Base-by-base conservation (phyloP, 2,797 vertebrate genomes). In the Pachyuromys duprasi region DNA sequence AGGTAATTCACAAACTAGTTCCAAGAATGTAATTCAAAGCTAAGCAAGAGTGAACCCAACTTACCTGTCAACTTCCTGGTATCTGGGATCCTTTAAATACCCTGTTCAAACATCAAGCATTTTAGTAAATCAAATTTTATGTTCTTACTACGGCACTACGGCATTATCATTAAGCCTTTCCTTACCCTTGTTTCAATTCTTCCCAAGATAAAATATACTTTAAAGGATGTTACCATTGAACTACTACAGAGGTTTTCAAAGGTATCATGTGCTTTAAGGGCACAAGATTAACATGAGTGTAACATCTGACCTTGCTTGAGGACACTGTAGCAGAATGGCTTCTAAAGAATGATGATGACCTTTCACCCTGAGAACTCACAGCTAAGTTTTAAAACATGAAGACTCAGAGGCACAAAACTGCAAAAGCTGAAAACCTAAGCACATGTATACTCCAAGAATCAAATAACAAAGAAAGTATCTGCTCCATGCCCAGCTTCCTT, bases 71-170 rank as follows among this genome's bases (percentile, higher is more conserved):
- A 99, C 99, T 97, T 99, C 99, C 5, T 99, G 99, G 98, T 99
- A 99, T 93, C 99, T 99, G 86, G 99, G 99, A 98, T 99, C 99
- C 98, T 99, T 99, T 98, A 99, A 99, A 99, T 99, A 99, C 96
- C 99, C 99, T 99, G 98, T 98, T 98, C 97, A 95, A 98, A 99
- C 98, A 98, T 98, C 98, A 99, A 99, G 98, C 97, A 98, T 98
- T 97, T 97, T 96, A 97, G 97, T 98, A 98, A 98, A 98, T 98
- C 98, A 97, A 97, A 95, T 98, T 97, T 86, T 97, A 97, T 91
- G 67, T 86, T 95, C 84, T 96, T 81, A 57, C 62, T 83, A 86
- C 53, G 97, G 97, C 95, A 57, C 62, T 83, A 86, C 53, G 97
- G 97, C 95, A 98, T 95, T 55, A 76, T 75, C 86, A 97, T 97